Conservation (phyloP, 2,797 vertebrate genomes). For the Coracias cyanogaster region DNA sequence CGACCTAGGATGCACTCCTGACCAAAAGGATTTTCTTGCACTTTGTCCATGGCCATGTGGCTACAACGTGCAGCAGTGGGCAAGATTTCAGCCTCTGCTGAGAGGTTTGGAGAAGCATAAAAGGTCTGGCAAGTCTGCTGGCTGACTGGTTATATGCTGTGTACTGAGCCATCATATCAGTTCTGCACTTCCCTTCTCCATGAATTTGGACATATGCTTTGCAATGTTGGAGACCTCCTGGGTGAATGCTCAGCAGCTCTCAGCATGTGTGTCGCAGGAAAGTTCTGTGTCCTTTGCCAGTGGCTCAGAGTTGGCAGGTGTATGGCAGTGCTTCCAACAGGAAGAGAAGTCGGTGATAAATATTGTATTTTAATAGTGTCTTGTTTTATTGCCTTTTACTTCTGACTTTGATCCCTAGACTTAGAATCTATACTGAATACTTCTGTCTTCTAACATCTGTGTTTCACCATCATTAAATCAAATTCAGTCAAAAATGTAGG, state of each 20-base stretch:
- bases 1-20: neutral
- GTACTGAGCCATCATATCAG: neutral
- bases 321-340: neutral
- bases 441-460: neutral
- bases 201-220: constrained; percentile 34
- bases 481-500: neutral
- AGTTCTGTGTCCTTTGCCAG: neutral
- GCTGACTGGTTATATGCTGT: neutral
- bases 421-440: neutral
- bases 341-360: neutral
- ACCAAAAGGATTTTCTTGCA: neutral
- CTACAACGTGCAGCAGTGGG: neutral
- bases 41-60: neutral
- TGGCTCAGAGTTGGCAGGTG: neutral
- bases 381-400: neutral
- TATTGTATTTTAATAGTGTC: neutral
- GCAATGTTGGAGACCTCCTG: neutral
- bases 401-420: neutral
- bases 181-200: neutral
- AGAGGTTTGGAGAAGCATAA: constrained; percentile 7
- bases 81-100: neutral
- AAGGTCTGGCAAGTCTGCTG: constrained; percentile 26
- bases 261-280: neutral
- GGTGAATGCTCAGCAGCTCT: neutral
- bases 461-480: neutral